Base-by-base conservation (phyloP, 2,113 vertebrate species). In the Polypterus bichir region DNA sequence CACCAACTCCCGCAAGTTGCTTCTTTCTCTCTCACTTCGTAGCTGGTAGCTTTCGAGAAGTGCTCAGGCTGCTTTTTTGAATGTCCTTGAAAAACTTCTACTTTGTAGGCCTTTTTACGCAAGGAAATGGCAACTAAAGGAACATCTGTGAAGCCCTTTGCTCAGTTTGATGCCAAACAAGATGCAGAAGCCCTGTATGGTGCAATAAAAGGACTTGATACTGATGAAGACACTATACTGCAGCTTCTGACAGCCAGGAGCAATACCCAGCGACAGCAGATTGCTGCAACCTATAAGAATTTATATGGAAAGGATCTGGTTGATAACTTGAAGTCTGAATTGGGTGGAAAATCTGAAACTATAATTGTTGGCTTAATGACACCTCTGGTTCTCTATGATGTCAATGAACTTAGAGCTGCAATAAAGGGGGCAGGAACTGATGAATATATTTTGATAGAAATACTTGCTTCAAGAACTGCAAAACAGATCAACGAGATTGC, bases 191-290 rank as follows among this genome's bases (percentile, higher is more conserved):
- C 84, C 47, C 90, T 97, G 56, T 85, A 90, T 48, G 94, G 87
- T 70, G 92, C 96, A 67, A 98, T 98, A 93, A 98, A 97, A 74
- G 96, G 96, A 69, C 71, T 98, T 1, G 96, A 94, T 51, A 98
- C 94, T 0, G 88, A 97, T 69, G 96, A 98, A 77, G 91, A 90
- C 2, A 65, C 79, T 3, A 71, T 98, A 66, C 73, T 97, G 72
- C 92, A 86, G 64, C 76, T 97, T 60, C 68, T 98, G 68, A 80
- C 85, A 0, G 63, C 86, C 3, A 89, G 93, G 60, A 91, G 78
- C 77, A 97, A 97, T 4, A 75, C 81, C 59, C 94, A 98, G 65
- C 88, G 94, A 59, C 92, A 97, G 79, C 69, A 95, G 73, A 95
- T 96, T 54, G 83, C 85, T 2, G 68, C 72, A 46, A 81, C 82